A percentile compares a stretch with the other conserved stretches of the same genome.
These are phyloP conservation scores for Alosa sapidissima DNA, from an alignment of 2,797 vertebrate species.

Conservation along the genomic window DNA sequence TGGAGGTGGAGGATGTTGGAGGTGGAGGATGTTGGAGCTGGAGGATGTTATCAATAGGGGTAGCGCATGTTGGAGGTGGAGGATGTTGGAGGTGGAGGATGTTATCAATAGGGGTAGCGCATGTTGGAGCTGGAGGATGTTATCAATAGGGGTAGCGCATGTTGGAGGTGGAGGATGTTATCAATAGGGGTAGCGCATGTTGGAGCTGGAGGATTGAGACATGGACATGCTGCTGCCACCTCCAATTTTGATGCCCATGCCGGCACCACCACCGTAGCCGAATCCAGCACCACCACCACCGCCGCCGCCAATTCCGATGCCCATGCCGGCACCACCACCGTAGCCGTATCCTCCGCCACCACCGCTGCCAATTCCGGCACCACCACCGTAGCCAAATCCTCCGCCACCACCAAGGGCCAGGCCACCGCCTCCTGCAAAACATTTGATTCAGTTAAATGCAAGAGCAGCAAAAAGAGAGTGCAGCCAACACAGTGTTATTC, in stretches of 20 bases:
- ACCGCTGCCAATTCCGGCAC: background rate
- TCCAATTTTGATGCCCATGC: background rate
- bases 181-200: too few relatives aligned
- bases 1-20: too few relatives aligned
- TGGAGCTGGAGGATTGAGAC: slow-evolving; percentile 45
- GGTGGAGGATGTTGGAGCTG: too few relatives aligned
- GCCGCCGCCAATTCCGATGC: background rate
- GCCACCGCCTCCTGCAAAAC: background rate
- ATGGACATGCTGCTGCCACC: slow-evolving; percentile 41
- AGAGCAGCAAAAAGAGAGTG: background rate
- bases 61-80: too few relatives aligned
- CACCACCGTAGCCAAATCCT: background rate
- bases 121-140: too few relatives aligned
- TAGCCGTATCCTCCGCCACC: background rate
- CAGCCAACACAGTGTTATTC: background rate
- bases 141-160: too few relatives aligned
- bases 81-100: too few relatives aligned
- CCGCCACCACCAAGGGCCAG: background rate
- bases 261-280: too few relatives aligned
- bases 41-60: too few relatives aligned
- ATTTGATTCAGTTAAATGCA: background rate
- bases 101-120: too few relatives aligned
- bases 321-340: background rate
- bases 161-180: too few relatives aligned
- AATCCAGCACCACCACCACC: too few relatives aligned